phyloP scores from a whole-genome alignment of 2,888 invertebrate genomes.

The Hydroisotoma schaefferi region DNA sequence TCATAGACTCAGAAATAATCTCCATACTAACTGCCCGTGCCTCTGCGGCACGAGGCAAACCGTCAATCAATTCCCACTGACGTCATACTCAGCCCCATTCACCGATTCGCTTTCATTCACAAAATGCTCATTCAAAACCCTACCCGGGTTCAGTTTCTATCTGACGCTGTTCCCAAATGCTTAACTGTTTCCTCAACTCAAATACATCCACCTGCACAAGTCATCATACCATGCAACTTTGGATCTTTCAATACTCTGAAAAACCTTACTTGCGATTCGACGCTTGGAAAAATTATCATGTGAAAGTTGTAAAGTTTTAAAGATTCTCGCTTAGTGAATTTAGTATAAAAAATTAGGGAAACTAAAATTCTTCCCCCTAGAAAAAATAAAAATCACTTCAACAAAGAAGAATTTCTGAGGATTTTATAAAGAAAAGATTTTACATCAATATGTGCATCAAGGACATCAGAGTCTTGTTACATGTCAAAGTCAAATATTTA shows the following conservation, averaged over 20 bases:
- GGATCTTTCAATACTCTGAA: not conserved
- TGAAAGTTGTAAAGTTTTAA: not conserved
- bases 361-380: no score
- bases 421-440: no score
- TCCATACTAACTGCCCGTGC: no score
- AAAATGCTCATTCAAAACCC: conserved; percentile 49
- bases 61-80: conserved; percentile 68
- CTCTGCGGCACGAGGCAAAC: conserved; percentile 53
- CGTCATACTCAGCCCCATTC: conserved; percentile 58
- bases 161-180: conserved; percentile 25
- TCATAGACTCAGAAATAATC: no score
- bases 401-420: no score
- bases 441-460: no score
- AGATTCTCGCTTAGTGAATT: no score
- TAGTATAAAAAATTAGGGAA: no score
- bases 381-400: no score
- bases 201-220: not conserved
- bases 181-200: not conserved
- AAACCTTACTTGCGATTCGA: not conserved
- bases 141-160: conserved; percentile 49
- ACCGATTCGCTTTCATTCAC: conserved; percentile 49
- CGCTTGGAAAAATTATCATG: not conserved
- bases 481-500: no score
- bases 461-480: no score
- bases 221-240: conserved; percentile 6